phyloP scores from a whole-genome alignment of 2,888 invertebrate species.

The Apamea anceps region DNA sequence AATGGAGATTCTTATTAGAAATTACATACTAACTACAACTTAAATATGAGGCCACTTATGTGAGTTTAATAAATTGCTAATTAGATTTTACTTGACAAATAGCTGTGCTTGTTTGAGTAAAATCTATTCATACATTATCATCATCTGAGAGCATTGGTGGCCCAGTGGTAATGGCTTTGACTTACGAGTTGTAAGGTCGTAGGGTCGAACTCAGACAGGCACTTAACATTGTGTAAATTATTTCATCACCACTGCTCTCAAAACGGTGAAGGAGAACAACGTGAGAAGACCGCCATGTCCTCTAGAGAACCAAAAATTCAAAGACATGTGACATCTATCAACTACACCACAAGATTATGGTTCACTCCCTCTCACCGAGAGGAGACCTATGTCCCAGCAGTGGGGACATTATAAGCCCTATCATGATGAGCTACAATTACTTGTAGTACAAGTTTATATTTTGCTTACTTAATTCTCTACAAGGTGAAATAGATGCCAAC shows the following conservation, averaged over 20 bases:
- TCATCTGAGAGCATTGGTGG: not conserved
- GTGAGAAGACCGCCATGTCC: not conserved
- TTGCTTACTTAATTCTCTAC: not conserved
- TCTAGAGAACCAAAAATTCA: not conserved
- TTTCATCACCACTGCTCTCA: not conserved
- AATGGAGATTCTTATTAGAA: conserved; percentile 28
- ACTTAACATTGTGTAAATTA: not conserved
- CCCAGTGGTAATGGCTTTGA: not conserved
- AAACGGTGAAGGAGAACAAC: not conserved
- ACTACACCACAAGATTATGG: not conserved
- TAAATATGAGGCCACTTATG: not conserved
- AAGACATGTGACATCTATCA: not conserved
- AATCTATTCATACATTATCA: not conserved
- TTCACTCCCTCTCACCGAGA: not conserved
- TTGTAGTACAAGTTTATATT: not conserved
- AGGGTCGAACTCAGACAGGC: too few species aligned
- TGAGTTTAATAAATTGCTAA: not conserved
- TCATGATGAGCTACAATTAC: not conserved
- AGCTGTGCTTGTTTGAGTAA: not conserved
- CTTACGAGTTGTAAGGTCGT: too few species aligned
- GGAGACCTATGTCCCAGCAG: not conserved
- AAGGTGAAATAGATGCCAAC: too few species aligned
- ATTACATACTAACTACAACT: conserved; percentile 9
- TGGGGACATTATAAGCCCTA: not conserved
- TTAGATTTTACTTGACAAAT: not conserved